These are phyloP conservation scores for Heliconius himera DNA, from an alignment of 1,140 invertebrate genomes.

Conservation along the genomic window DNA sequence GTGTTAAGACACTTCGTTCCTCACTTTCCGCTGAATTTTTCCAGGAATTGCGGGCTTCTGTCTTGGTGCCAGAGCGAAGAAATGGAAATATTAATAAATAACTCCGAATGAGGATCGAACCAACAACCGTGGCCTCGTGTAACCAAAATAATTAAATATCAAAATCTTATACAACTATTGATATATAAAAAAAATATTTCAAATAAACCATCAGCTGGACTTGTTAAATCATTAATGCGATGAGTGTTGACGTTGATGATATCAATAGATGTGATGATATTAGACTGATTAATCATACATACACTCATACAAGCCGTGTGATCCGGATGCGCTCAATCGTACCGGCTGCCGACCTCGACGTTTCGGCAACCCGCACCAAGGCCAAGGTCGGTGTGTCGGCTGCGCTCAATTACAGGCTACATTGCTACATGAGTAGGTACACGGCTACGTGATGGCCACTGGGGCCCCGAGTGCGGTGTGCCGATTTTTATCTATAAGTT, in stretches of 20 bases:
- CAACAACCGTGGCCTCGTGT: too few relatives aligned
- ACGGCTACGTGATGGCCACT: conserved; percentile 42
- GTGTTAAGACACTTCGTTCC: too few relatives aligned
- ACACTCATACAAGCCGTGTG: conserved; percentile 55
- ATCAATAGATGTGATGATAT: conserved; percentile 34
- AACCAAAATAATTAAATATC: background rate
- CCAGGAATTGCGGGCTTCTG: too few relatives aligned
- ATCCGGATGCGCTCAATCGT: conserved; percentile 76
- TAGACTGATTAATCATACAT: conserved; percentile 36
- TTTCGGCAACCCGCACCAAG: conserved; percentile 77
- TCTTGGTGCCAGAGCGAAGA: too few relatives aligned
- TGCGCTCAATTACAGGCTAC: conserved; percentile 67
- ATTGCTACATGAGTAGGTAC: conserved; percentile 3
- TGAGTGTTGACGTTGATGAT: conserved; percentile 22
- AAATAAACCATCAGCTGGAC: conserved; percentile 10
- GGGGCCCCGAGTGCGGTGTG: conserved; percentile 51
- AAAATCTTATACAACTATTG: background rate
- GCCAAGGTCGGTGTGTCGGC: conserved; percentile 69
- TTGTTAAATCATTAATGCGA: conserved; percentile 24
- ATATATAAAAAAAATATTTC: background rate
- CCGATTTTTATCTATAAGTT: background rate
- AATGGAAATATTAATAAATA: too few relatives aligned
- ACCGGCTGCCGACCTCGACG: conserved; percentile 66
- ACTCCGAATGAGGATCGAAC: too few relatives aligned
- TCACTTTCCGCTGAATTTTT: too few relatives aligned